A percentile compares a stretch with the other conserved stretches of the same genome.
Conservation (phyloP, 2,797 vertebrate species). For the Pipistrellus nathusii region DNA sequence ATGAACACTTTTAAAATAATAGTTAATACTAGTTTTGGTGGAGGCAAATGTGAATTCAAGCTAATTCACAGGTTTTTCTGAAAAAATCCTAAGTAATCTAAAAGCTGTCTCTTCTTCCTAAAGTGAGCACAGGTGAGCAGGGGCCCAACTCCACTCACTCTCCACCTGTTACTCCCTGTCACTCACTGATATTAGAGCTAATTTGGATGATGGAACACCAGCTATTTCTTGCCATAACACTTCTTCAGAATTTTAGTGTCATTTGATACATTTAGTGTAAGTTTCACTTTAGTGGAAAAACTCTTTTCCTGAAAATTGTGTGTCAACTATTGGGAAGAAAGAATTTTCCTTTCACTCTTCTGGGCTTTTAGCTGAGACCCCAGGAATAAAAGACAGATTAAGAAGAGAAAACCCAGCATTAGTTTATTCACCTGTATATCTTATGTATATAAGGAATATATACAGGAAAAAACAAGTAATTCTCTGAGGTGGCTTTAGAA, state of each 20-base stretch:
- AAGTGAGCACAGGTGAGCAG: background rate
- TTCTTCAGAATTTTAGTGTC: background rate
- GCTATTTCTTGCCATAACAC: background rate
- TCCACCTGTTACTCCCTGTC: background rate
- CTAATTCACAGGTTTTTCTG: conserved; percentile 21
- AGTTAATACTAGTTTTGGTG: background rate
- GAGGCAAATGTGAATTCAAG: background rate
- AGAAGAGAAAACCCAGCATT: background rate
- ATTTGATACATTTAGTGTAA: conserved; percentile 22
- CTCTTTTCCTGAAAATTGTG: background rate
- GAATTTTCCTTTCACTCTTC: background rate
- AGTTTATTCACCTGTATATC: background rate
- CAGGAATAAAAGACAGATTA: background rate
- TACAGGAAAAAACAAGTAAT: background rate
- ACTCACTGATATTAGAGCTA: background rate
- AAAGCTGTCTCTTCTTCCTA: background rate
- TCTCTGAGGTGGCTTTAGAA: background rate
- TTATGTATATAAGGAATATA: background rate
- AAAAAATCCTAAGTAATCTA: background rate
- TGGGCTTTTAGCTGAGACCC: background rate
- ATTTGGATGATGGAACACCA: background rate
- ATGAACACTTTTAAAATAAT: background rate
- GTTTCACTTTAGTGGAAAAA: background rate
- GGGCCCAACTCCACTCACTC: background rate
- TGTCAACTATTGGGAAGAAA: background rate